Evolutionary conservation across 2,888 invertebrate species (phyloP).

Genomic region (Drosophila neotestacea): DNA sequence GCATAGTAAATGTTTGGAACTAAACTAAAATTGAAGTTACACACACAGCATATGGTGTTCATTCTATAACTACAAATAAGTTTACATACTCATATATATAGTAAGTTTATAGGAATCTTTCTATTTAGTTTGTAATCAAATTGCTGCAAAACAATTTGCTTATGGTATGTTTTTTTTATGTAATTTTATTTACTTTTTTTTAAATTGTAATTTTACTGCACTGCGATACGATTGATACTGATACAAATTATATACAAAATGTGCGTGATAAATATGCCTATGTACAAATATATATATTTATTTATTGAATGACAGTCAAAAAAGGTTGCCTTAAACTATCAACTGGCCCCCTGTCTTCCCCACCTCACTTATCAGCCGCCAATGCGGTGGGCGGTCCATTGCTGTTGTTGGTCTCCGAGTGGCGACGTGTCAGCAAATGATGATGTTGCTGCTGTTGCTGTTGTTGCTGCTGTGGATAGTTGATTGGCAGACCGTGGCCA

Average conservation of each 20-base stretch:
- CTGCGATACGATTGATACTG: conserved; percentile 63
- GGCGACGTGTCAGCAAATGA: conserved; percentile 76
- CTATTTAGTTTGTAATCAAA: conserved; percentile 66
- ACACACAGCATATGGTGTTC: conserved; percentile 54
- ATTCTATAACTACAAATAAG: conserved; percentile 36
- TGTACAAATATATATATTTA: conserved; percentile 43
- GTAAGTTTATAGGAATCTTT: conserved; percentile 75
- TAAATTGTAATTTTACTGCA: conserved; percentile 11
- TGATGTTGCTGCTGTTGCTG: conserved; percentile 47
- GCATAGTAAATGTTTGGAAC: conserved; percentile 38
- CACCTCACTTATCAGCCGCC: conserved; percentile 59
- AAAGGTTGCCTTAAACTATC: conserved; percentile 14
- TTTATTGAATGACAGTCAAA: conserved; percentile 40
- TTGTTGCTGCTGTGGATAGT: conserved; percentile 37
- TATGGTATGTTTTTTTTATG: conserved; percentile 63
- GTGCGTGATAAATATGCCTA: conserved; percentile 49
- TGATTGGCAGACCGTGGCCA: conserved; percentile 60
- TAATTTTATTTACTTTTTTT: conserved; percentile 23
- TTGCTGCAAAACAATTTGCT: conserved; percentile 62
- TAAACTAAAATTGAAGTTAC: conserved; percentile 71
- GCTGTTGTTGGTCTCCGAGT: conserved; percentile 78
- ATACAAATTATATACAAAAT: conserved; percentile 65
- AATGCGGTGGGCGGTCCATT: conserved; percentile 62
- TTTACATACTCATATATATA: conserved; percentile 45
- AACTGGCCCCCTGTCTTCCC: conserved; percentile 1